Percentiles rank a stretch among this genome's conserved stretches.
Evolutionary conservation across 2,888 invertebrate genomes (phyloP).

Genomic region (Petrolisthes manimaculis): DNA sequence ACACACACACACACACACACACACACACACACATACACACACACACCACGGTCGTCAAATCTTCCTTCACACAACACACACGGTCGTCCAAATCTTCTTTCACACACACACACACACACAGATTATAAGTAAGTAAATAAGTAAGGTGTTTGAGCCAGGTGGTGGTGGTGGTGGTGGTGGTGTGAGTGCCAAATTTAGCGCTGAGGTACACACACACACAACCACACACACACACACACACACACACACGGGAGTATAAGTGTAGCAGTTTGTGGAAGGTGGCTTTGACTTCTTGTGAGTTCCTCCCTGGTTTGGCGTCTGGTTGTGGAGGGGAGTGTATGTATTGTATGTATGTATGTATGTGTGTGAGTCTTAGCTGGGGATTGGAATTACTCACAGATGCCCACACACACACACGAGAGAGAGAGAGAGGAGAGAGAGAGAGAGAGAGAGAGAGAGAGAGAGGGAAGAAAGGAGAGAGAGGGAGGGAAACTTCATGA

Average conservation of each 20-base stretch:
- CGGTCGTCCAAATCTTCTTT: too few relatives aligned
- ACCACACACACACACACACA: too few relatives aligned
- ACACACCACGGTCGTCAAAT: background rate
- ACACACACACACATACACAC: background rate
- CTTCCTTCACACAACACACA: background rate
- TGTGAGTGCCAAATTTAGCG: background rate
- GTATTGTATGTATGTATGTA: background rate
- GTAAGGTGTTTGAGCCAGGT: too few relatives aligned
- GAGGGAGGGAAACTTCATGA: too few relatives aligned
- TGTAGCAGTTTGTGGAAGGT: background rate
- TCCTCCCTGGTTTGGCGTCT: background rate
- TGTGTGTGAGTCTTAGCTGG: background rate
- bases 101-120: background rate
- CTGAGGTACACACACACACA: background rate
- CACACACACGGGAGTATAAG: too few relatives aligned
- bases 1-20: slow-evolving; percentile 15
- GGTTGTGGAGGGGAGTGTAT: background rate
- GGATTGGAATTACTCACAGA: too few relatives aligned
- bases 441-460: background rate
- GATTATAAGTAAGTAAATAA: background rate
- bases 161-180: too few relatives aligned
- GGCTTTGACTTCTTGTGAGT: background rate
- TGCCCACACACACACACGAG: too few relatives aligned
- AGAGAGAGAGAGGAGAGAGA: background rate
- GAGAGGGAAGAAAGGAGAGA: background rate